phyloP scores from a whole-genome alignment of 2,888 invertebrate species.

The Aquatica leii region DNA sequence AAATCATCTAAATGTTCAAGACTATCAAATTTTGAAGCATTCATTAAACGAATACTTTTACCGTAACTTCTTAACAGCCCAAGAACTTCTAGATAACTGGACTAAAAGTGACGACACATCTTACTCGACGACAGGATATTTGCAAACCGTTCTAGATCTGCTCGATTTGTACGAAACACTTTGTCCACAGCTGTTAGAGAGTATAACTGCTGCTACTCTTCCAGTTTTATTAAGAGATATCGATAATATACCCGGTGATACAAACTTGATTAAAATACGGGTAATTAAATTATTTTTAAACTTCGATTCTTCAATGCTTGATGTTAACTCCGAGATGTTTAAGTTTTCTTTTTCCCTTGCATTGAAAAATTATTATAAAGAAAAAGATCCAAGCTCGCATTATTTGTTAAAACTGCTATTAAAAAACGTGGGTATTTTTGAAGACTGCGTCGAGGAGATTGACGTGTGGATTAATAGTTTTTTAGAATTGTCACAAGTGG shows the following conservation, averaged over 20 bases:
- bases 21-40: slow-evolving; percentile 25
- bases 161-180: slow-evolving; percentile 64
- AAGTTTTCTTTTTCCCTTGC: slow-evolving; percentile 43
- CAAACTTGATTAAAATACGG: slow-evolving; percentile 54
- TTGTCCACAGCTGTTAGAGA: slow-evolving; percentile 64
- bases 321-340: slow-evolving; percentile 49
- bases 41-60: slow-evolving; percentile 44
- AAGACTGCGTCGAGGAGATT: slow-evolving; percentile 70
- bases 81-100: slow-evolving; percentile 56
- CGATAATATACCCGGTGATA: not conserved
- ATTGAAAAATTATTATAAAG: slow-evolving; percentile 61
- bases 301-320: slow-evolving; percentile 55
- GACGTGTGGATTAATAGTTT: slow-evolving; percentile 33
- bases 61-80: slow-evolving; percentile 56
- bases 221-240: slow-evolving; percentile 35
- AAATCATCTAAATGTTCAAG: slow-evolving; percentile 13
- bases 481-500: slow-evolving; percentile 17
- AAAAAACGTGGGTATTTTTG: slow-evolving; percentile 70
- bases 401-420: slow-evolving; percentile 65
- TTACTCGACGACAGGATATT: slow-evolving; percentile 45
- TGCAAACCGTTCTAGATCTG: slow-evolving; percentile 63
- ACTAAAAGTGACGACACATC: slow-evolving; percentile 38
- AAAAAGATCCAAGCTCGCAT: slow-evolving; percentile 49
- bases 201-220: slow-evolving; percentile 41
- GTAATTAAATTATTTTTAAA: slow-evolving; percentile 59